Percentiles rank a stretch among this genome's conserved stretches.
Evolutionary conservation across 2,113 vertebrate genomes (phyloP).

Genomic region (Microtus pennsylvanicus): DNA sequence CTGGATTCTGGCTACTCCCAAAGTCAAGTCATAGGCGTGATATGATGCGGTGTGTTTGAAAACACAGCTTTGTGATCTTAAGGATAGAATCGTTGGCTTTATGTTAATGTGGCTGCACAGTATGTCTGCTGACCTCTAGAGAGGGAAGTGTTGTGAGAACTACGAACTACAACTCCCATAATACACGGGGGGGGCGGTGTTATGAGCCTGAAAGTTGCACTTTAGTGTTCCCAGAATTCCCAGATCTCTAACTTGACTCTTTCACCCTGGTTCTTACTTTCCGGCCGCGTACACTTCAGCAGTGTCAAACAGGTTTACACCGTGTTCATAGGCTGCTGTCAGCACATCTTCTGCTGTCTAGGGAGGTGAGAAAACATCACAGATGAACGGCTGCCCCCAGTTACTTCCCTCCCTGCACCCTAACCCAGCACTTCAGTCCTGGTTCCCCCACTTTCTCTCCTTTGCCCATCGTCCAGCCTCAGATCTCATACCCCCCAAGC

Average conservation of each 20-base stretch:
- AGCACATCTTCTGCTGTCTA: constrained; percentile 87
- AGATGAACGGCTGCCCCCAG: not conserved
- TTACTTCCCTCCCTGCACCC: not conserved
- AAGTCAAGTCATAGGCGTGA: not conserved
- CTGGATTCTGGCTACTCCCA: not conserved
- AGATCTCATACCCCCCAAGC: not conserved
- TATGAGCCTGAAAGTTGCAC: constrained; percentile 12
- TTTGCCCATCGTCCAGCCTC: not conserved
- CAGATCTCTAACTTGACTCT: not conserved
- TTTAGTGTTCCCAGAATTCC: not conserved
- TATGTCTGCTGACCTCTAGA: not conserved
- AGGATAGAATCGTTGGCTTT: constrained; percentile 49
- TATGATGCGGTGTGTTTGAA: not conserved
- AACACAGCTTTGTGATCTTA: constrained; percentile 12
- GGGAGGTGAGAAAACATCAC: constrained; percentile 46
- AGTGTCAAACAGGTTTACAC: constrained; percentile 87
- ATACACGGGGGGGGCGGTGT: not conserved
- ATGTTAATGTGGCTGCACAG: constrained; percentile 39
- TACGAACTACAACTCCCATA: constrained; percentile 57
- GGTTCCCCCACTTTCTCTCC: not conserved
- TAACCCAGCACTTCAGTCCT: not conserved
- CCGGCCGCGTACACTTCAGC: constrained; percentile 86
- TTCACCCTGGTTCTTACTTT: constrained; percentile 70
- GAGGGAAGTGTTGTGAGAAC: not conserved
- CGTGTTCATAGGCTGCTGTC: constrained; percentile 86